A percentile compares a stretch with the other conserved stretches of the same genome.
Conservation (phyloP, 2,797 vertebrate species). For the Alcedo quadribrachys region DNA sequence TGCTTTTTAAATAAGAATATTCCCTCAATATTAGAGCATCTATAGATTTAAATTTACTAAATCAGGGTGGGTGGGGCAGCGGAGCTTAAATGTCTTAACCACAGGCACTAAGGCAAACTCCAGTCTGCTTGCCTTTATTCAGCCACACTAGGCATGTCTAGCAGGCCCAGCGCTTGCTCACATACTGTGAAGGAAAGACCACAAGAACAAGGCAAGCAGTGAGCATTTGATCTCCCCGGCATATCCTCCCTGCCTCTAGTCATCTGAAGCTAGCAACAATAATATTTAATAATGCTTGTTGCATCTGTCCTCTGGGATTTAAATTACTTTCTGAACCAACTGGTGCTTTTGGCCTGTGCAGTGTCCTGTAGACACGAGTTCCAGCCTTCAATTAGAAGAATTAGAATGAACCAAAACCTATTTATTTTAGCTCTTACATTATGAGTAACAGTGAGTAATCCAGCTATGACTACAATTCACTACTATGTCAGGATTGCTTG, state of each 20-base stretch:
- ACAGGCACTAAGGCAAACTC: not conserved
- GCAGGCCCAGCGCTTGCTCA: rapidly evolving
- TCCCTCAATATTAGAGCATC: not conserved
- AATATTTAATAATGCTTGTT: not conserved
- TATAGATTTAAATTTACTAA: not conserved
- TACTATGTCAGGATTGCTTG: slow-evolving; percentile 12
- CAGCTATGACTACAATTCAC: not conserved
- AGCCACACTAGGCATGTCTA: not conserved
- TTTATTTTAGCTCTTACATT: not conserved
- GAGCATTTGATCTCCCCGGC: not conserved
- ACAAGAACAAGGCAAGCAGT: too few species aligned
- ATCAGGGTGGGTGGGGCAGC: not conserved
- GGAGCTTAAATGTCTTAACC: not conserved
- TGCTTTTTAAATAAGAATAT: not conserved
- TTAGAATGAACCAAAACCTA: not conserved
- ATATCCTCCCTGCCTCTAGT: not conserved
- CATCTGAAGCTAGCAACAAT: not conserved
- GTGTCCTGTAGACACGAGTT: not conserved
- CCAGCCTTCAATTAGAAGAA: not conserved
- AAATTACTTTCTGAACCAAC: not conserved
- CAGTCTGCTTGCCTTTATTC: rapidly evolving
- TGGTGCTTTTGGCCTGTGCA: not conserved
- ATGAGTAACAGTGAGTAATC: slow-evolving; percentile 22
- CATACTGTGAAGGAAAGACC: rapidly evolving
- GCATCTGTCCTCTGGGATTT: not conserved